Evolutionary conservation across 2,797 vertebrate genomes (phyloP).

Genomic region (Lutjanus argentimaculatus): DNA sequence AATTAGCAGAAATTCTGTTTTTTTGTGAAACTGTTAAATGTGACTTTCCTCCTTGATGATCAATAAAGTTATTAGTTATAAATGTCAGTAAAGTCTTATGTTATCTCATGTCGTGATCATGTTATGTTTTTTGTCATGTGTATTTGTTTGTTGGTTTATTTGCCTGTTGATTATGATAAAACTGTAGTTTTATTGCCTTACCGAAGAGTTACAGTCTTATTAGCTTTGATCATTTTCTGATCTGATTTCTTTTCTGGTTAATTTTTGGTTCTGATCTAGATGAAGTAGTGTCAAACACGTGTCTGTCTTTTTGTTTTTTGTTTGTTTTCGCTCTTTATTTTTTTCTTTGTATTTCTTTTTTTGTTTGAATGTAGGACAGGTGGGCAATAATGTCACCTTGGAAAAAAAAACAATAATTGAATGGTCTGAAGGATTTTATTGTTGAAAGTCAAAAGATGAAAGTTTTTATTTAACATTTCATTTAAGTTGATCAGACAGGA

Average conservation of each 20-base stretch:
- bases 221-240: neutral
- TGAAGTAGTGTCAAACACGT: neutral
- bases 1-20: no score
- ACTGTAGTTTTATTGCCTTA: neutral
- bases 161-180: neutral
- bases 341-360: no score
- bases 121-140: neutral
- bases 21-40: no score
- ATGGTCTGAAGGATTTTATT: no score
- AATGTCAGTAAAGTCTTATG: neutral
- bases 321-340: no score
- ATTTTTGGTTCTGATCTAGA: neutral
- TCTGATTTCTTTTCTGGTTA: neutral
- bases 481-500: no score
- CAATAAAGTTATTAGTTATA: constrained; percentile 1
- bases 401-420: no score
- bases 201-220: neutral
- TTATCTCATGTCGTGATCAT: neutral
- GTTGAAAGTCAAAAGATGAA: no score
- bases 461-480: no score
- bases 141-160: neutral
- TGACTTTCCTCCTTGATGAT: neutral
- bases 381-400: no score
- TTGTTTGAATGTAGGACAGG: no score
- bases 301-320: no score